A percentile compares a stretch with the other conserved stretches of the same genome.
Conservation (phyloP, 2,113 vertebrate species). For the Scortum barcoo region DNA sequence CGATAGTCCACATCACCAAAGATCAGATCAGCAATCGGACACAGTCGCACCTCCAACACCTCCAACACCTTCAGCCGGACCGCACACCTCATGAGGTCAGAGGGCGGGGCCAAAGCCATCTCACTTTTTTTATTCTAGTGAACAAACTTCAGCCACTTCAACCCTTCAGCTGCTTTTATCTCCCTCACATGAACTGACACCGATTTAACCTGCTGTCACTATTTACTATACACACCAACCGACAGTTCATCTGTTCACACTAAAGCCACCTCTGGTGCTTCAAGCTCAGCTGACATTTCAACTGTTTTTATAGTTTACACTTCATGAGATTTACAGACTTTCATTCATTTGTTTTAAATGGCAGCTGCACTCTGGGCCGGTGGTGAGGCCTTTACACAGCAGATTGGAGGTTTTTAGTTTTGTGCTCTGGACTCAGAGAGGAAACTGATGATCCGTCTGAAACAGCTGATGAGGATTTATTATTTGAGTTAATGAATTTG, state of each 20-base stretch:
- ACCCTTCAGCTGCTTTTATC: neutral
- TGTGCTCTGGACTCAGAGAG: neutral
- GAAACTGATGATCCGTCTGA: neutral
- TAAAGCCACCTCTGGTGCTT: too few relatives aligned
- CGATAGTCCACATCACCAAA: slow-evolving; percentile 83
- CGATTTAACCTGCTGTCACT: too few relatives aligned
- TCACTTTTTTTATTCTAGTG: neutral
- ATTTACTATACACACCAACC: too few relatives aligned
- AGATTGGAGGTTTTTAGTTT: neutral
- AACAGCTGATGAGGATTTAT: neutral
- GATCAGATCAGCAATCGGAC: slow-evolving; percentile 78
- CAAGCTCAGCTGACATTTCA: too few relatives aligned
- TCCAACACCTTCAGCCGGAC: slow-evolving; percentile 78
- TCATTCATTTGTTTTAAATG: neutral
- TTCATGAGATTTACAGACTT: too few relatives aligned
- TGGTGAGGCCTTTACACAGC: neutral
- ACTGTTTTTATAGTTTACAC: too few relatives aligned
- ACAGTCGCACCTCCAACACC: neutral
- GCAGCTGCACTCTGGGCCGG: neutral
- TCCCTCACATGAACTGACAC: too few relatives aligned
- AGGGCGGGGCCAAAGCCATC: neutral
- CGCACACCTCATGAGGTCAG: slow-evolving; percentile 90
- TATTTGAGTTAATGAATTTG: neutral
- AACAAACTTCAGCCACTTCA: neutral
- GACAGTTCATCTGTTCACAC: too few relatives aligned